Evolutionary conservation across 2,888 invertebrate species (phyloP).

Genomic region (Nebria salina): DNA sequence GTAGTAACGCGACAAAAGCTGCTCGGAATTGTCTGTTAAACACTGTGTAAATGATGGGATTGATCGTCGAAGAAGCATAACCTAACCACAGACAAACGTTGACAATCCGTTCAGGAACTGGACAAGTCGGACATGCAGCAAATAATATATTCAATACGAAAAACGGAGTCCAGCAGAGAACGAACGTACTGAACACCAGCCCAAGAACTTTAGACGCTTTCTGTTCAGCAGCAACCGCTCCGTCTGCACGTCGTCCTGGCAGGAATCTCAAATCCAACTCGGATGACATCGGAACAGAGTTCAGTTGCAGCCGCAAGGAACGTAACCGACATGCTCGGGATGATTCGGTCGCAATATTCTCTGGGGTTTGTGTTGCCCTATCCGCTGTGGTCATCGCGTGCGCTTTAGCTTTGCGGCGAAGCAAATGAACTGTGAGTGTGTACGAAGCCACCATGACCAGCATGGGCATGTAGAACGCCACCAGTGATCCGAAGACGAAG

Average conservation of each 20-base stretch:
- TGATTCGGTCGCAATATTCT: conserved; percentile 76
- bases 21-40: conserved; percentile 91
- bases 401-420: conserved; percentile 35
- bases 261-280: conserved; percentile 34
- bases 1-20: conserved; percentile 80
- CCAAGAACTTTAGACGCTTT: conserved; percentile 95
- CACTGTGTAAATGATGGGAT: conserved; percentile 93
- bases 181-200: conserved; percentile 91
- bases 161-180: conserved; percentile 93
- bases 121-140: conserved; percentile 83
- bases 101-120: conserved; percentile 78
- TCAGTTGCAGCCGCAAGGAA: conserved; percentile 70
- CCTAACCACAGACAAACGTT: conserved; percentile 91
- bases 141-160: conserved; percentile 88
- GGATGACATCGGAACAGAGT: conserved; percentile 63
- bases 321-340: conserved; percentile 62
- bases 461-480: conserved; percentile 96
- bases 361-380: conserved; percentile 78
- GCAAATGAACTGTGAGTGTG: conserved; percentile 74
- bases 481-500: conserved; percentile 90
- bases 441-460: conserved; percentile 94
- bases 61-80: conserved; percentile 91
- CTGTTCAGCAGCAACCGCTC: conserved; percentile 90
- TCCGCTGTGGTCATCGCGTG: conserved; percentile 64
- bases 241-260: conserved; percentile 30